These are phyloP conservation scores for Entomobrya multifasciata DNA, from an alignment of 2,888 invertebrate species.

Conservation along the genomic window DNA sequence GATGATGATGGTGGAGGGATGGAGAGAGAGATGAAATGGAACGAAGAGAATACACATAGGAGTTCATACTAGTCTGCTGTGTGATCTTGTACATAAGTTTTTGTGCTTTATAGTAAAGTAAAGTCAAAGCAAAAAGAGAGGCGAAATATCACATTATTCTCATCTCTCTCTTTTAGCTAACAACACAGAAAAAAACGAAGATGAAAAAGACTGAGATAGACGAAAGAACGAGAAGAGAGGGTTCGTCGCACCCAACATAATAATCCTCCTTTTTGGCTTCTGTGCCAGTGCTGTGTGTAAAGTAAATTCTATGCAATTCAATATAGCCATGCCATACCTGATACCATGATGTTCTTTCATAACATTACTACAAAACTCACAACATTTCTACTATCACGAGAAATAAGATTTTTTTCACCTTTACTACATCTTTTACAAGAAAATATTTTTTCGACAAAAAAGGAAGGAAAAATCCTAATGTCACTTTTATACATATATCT, in stretches of 20 bases:
- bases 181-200: constrained; percentile 25
- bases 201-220: constrained; percentile 44
- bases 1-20: neutral
- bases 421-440: constrained; percentile 1
- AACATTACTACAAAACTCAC: constrained; percentile 8
- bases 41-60: constrained; percentile 9
- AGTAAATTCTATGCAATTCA: neutral
- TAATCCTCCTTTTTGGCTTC: constrained; percentile 63
- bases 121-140: constrained; percentile 22
- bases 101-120: neutral
- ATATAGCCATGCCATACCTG: too few species aligned
- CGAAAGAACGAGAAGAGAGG: constrained; percentile 55
- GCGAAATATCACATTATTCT: constrained; percentile 50
- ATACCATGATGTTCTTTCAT: constrained; percentile 50
- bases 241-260: constrained; percentile 72
- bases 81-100: neutral
- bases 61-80: neutral
- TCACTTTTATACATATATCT: neutral
- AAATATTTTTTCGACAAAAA: neutral
- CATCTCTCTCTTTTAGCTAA: constrained; percentile 35
- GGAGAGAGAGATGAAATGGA: neutral
- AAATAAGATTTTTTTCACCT: neutral
- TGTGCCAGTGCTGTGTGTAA: neutral
- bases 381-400: constrained; percentile 28
- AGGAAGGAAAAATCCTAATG: constrained; percentile 15